Conservation (phyloP, 1,140 invertebrate genomes). For the Scaptomyza hsui region DNA sequence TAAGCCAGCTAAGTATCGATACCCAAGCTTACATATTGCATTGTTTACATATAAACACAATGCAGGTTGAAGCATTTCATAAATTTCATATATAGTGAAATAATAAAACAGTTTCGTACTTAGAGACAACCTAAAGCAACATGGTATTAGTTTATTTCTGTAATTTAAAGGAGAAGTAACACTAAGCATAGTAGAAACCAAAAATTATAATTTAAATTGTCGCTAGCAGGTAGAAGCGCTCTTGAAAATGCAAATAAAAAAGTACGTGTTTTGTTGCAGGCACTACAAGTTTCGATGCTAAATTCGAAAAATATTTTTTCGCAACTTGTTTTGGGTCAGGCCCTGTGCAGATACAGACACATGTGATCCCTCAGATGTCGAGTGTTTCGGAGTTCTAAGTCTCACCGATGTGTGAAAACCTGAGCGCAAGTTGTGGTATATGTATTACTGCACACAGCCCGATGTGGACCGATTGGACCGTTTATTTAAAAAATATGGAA, state of each 20-base stretch:
- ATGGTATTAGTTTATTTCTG: neutral
- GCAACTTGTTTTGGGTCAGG: constrained; percentile 35
- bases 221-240: constrained; percentile 11
- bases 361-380: constrained; percentile 36
- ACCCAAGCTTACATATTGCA: neutral
- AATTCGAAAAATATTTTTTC: constrained; percentile 47
- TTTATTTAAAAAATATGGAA: constrained; percentile 63
- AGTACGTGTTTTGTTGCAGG: constrained; percentile 13
- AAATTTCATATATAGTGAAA: constrained; percentile 14
- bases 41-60: neutral
- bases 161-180: neutral
- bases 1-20: constrained; percentile 8
- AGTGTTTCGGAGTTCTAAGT: constrained; percentile 62
- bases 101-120: constrained; percentile 13
- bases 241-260: neutral
- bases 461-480: constrained; percentile 55
- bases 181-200: neutral
- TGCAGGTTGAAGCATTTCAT: constrained; percentile 3
- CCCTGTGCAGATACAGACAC: neutral
- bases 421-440: constrained; percentile 57
- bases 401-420: constrained; percentile 45
- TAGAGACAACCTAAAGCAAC: neutral
- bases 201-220: constrained; percentile 1
- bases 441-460: constrained; percentile 47
- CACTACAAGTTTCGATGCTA: constrained; percentile 27